These are phyloP conservation scores for Synanthedon tipuliformis DNA, from an alignment of 2,888 invertebrate species.

Conservation along the genomic window DNA sequence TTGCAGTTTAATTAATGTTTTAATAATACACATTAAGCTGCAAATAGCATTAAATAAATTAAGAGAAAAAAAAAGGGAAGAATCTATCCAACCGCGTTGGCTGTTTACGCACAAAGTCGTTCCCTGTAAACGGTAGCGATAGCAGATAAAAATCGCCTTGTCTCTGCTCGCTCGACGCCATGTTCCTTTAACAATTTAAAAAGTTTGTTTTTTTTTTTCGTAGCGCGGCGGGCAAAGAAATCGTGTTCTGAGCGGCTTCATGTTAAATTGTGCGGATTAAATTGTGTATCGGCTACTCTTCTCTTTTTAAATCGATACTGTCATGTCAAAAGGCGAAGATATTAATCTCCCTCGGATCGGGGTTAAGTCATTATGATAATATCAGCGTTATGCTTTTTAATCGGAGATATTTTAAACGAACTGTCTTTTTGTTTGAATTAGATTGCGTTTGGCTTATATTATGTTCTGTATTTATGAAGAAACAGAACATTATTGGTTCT, in stretches of 20 bases:
- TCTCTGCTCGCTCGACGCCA: slow-evolving; percentile 23
- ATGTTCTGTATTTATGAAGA: too few relatives aligned
- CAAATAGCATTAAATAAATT: background rate
- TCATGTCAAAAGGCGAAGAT: slow-evolving; percentile 4
- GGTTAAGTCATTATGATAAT: background rate
- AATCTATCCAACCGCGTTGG: slow-evolving; percentile 12
- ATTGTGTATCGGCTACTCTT: slow-evolving; percentile 9
- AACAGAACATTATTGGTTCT: too few relatives aligned
- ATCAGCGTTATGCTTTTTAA: background rate
- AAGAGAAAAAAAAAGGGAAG: slow-evolving; percentile 5
- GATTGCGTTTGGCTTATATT: too few relatives aligned
- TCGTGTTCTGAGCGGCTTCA: slow-evolving; percentile 4
- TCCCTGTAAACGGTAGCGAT: slow-evolving; percentile 35
- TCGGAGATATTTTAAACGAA: background rate
- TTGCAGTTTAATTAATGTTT: background rate
- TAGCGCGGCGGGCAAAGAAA: background rate
- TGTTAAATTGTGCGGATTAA: slow-evolving; percentile 22
- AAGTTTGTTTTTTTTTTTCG: background rate
- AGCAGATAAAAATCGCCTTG: slow-evolving; percentile 31
- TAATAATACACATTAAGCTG: background rate
- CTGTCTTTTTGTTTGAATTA: too few relatives aligned
- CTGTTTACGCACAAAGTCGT: slow-evolving; percentile 11
- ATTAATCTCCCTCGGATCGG: background rate
- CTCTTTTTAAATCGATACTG: slow-evolving; percentile 2
- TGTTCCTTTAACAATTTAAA: slow-evolving; percentile 7